phyloP scores from a whole-genome alignment of 2,888 invertebrate species.

The Leptinotarsa haldemani region DNA sequence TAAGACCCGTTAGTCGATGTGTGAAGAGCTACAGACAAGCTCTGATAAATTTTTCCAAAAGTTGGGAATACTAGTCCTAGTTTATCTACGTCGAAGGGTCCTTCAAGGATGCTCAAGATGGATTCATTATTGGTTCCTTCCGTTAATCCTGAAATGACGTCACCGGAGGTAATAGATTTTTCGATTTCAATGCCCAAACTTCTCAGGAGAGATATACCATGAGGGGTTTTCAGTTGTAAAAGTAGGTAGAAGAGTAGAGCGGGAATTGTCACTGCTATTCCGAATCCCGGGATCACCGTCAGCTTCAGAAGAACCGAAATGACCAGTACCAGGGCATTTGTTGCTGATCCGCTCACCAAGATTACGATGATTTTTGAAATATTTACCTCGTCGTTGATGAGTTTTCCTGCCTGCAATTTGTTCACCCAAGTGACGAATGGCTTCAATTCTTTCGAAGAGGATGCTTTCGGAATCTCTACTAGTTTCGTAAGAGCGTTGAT shows the following conservation, averaged over 20 bases:
- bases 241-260: slow-evolving; percentile 36
- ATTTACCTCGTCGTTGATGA: slow-evolving; percentile 35
- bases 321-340: slow-evolving; percentile 26
- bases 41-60: slow-evolving; percentile 30
- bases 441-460: slow-evolving; percentile 18
- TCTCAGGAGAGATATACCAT: slow-evolving; percentile 36
- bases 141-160: slow-evolving; percentile 20
- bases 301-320: slow-evolving; percentile 37
- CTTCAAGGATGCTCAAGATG: slow-evolving; percentile 24
- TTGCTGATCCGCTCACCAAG: slow-evolving; percentile 23
- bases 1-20: slow-evolving; percentile 27
- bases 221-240: slow-evolving; percentile 22
- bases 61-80: slow-evolving; percentile 36
- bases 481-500: slow-evolving; percentile 36
- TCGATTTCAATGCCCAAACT: slow-evolving; percentile 34
- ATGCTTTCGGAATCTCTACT: slow-evolving; percentile 22
- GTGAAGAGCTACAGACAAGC: slow-evolving; percentile 28
- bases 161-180: neutral
- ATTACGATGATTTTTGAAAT: slow-evolving; percentile 35
- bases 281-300: slow-evolving; percentile 9
- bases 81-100: slow-evolving; percentile 22
- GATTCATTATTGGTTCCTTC: slow-evolving; percentile 23
- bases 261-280: slow-evolving; percentile 38
- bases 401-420: slow-evolving; percentile 32
- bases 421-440: slow-evolving; percentile 32